Conservation (phyloP, 2,113 vertebrate genomes). For the Leptobrachium ailaonicum region DNA sequence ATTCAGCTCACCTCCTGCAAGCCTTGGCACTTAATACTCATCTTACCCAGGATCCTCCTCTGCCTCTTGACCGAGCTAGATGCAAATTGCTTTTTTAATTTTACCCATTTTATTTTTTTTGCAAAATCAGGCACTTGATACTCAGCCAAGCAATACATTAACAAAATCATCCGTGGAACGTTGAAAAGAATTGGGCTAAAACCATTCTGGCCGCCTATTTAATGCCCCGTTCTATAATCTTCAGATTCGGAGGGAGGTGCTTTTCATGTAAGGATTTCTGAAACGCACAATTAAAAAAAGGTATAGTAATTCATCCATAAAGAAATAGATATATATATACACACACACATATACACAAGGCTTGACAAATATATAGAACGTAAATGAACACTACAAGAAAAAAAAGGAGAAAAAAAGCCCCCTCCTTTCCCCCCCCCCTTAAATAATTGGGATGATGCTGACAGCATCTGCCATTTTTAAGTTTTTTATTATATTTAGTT, state of each 20-base stretch:
- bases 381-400: too few species aligned
- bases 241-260: constrained; percentile 1
- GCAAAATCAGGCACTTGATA: constrained; percentile 14
- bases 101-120: constrained; percentile 6
- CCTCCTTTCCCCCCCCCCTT: too few species aligned
- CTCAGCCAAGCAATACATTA: constrained; percentile 28
- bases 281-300: neutral
- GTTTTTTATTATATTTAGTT: too few species aligned
- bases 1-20: neutral
- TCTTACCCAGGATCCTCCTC: neutral
- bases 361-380: too few species aligned
- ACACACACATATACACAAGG: too few species aligned
- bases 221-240: neutral
- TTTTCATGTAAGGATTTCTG: constrained; percentile 19
- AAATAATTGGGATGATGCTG: too few species aligned
- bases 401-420: too few species aligned
- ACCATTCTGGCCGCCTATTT: neutral
- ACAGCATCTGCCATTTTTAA: too few species aligned
- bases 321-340: too few species aligned
- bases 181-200: constrained; percentile 18
- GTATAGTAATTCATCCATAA: neutral
- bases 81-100: neutral
- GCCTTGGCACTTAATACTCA: neutral
- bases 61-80: neutral
- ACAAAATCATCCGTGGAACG: constrained; percentile 19